Conservation (phyloP, 2,113 vertebrate genomes). For the Thomomys bottae region DNA sequence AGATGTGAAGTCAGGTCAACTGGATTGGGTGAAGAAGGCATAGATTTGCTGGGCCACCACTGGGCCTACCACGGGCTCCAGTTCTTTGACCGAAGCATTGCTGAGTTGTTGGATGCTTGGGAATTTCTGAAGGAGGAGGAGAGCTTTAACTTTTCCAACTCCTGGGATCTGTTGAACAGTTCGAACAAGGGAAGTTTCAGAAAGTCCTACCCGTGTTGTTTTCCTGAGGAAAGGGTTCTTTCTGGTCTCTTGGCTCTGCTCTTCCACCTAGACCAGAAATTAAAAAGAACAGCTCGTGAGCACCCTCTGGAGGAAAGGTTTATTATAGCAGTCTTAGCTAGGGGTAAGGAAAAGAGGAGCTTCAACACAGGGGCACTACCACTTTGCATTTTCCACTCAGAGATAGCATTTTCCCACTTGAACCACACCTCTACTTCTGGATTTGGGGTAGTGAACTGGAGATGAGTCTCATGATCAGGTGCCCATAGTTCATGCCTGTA, state of each 20-base stretch:
- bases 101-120: slow-evolving; percentile 89
- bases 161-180: slow-evolving; percentile 91
- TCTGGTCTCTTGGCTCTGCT: slow-evolving; percentile 85
- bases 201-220: slow-evolving; percentile 61
- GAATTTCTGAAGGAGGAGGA: slow-evolving; percentile 89
- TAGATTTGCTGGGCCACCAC: slow-evolving; percentile 87
- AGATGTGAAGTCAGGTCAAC: background rate
- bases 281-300: background rate
- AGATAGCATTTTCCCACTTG: too few relatives aligned
- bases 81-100: slow-evolving; percentile 82
- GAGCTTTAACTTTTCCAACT: slow-evolving; percentile 91
- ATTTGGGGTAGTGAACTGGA: too few relatives aligned
- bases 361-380: too few relatives aligned
- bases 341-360: too few relatives aligned
- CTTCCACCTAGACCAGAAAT: slow-evolving; percentile 86
- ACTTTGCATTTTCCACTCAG: too few relatives aligned
- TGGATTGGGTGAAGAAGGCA: slow-evolving; percentile 86
- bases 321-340: background rate
- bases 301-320: slow-evolving; percentile 53
- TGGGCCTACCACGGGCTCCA: slow-evolving; percentile 88
- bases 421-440: too few relatives aligned
- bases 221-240: slow-evolving; percentile 88
- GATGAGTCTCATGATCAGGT: too few relatives aligned
- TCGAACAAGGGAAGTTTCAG: slow-evolving; percentile 85
- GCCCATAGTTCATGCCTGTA: too few relatives aligned